A percentile compares a stretch with the other conserved stretches of the same genome.
Evolutionary conservation across 1,140 invertebrate species (phyloP).

Genomic region (Eriosoma lanigerum): DNA sequence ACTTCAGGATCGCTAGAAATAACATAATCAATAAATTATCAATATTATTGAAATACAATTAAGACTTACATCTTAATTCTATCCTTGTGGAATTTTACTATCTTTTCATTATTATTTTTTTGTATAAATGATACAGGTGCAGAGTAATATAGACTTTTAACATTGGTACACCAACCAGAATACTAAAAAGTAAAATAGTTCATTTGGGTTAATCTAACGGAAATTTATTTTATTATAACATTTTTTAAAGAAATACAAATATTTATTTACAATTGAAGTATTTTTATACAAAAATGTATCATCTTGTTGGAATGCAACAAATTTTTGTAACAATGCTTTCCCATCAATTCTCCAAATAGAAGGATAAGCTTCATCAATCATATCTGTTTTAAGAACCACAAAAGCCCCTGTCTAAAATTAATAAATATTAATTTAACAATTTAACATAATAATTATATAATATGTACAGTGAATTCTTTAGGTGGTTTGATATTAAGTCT

Average conservation of each 20-base stretch:
- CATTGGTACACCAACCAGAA: slow-evolving; percentile 69
- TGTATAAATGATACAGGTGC: slow-evolving; percentile 62
- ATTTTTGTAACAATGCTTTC: slow-evolving; percentile 76
- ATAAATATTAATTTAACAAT: not conserved
- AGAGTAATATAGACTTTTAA: slow-evolving; percentile 68
- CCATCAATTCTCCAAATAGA: slow-evolving; percentile 79
- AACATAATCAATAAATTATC: not conserved
- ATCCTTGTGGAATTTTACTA: slow-evolving; percentile 62
- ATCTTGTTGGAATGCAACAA: slow-evolving; percentile 68
- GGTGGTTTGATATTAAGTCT: slow-evolving; percentile 59
- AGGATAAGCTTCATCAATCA: slow-evolving; percentile 63
- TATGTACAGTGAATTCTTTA: slow-evolving; percentile 60
- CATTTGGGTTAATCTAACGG: slow-evolving; percentile 42
- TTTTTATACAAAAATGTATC: slow-evolving; percentile 72
- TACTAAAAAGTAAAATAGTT: slow-evolving; percentile 60
- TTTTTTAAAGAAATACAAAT: too few species aligned
- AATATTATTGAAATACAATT: too few species aligned
- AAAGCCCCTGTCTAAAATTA: slow-evolving; percentile 68
- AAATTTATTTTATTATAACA: too few species aligned
- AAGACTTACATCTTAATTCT: slow-evolving; percentile 55
- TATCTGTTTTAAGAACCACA: slow-evolving; percentile 69
- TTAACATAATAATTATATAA: not conserved
- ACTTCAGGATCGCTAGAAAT: slow-evolving; percentile 36
- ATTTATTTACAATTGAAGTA: slow-evolving; percentile 69
- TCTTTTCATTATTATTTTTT: slow-evolving; percentile 62